Base-by-base conservation (phyloP, 1,140 invertebrate genomes). In the Metaphire vulgaris region DNA sequence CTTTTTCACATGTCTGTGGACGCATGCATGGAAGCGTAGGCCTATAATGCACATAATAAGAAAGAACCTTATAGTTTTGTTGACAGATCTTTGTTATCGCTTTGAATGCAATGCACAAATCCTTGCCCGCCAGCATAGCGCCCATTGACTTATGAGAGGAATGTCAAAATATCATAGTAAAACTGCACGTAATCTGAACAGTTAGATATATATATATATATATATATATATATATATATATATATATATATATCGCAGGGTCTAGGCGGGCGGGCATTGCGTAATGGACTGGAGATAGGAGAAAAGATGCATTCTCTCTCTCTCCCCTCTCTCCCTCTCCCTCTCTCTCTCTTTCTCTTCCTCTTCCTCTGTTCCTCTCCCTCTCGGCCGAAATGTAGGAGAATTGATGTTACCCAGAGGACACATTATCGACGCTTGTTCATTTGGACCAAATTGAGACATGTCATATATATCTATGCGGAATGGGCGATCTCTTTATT, bases 381-480 rank as follows among this genome's bases (percentile, higher is more conserved):
- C n/a, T n/a, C 41, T 12, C 6, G 21, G 41, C 41, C 41, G 41
- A 56, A 56, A 56, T 56, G 41, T 56, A 56, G 41, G 41, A 56
- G 41, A 56, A 56, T 56, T 56, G 41, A 56, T 56, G 41, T 56
- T 56, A 56, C 41, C 41, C 41, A 21, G 41, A 21, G 41, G 41
- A 56, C 41, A 56, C 41, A 56, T 56, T 56, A 56, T 56, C 41
- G 41, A 56, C 41, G 41, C 41, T 56, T 56, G 41, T 56, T 56
- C 41, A 56, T 56, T 56, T 56, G 41, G 41, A 12, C 41, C 41
- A 56, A 56, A 56, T 56, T 56, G 41, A 56, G 41, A 56, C 41
- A 56, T 56, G 41, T 56, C 41, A 56, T 56, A 56, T 56, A 56
- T 56, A 56, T 56, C 41, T 56, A 56, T 56, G 41, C 41, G 41